Percentiles rank a stretch among this genome's conserved stretches.
These are phyloP conservation scores for Characodon lateralis DNA, from an alignment of 2,797 vertebrate genomes.

Conservation along the genomic window DNA sequence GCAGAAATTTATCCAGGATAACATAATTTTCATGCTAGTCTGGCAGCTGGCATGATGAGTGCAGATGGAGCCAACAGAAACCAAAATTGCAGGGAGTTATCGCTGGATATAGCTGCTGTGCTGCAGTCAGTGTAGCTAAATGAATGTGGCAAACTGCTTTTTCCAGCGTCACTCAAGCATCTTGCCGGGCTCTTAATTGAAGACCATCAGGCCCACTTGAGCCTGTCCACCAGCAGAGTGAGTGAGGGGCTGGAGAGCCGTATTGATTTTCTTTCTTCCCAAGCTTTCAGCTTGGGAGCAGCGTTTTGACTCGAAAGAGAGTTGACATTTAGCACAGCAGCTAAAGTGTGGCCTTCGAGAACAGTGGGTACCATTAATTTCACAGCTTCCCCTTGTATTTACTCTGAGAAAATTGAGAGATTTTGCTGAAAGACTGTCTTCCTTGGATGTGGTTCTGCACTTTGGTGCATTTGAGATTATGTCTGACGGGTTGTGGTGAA, in stretches of 20 bases:
- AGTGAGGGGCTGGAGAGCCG: constrained; percentile 29
- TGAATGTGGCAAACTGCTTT: constrained; percentile 64
- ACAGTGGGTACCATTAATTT: constrained; percentile 71
- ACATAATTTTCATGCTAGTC: constrained; percentile 57
- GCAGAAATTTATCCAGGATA: constrained; percentile 55
- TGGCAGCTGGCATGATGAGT: constrained; percentile 57
- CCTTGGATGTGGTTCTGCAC: constrained; percentile 18
- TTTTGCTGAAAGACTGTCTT: constrained; percentile 10
- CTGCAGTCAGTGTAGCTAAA: constrained; percentile 45
- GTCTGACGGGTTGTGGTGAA: constrained; percentile 15
- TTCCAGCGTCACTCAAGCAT: constrained; percentile 56
- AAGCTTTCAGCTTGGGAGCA: constrained; percentile 57
- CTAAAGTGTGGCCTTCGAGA: constrained; percentile 66
- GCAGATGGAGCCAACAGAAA: constrained; percentile 55
- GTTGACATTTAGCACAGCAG: constrained; percentile 72
- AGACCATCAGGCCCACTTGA: constrained; percentile 66
- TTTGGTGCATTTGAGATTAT: constrained; percentile 36
- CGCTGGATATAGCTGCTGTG: constrained; percentile 24
- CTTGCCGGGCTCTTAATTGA: constrained; percentile 64
- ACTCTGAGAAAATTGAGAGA: constrained; percentile 44
- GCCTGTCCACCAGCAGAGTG: constrained; percentile 37
- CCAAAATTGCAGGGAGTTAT: constrained; percentile 66
- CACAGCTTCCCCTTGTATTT: constrained; percentile 56
- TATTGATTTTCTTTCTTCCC: constrained; percentile 47
- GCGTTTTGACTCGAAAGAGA: constrained; percentile 65